These are phyloP conservation scores for Stomorhina lunata DNA, from an alignment of 2,888 invertebrate genomes.

Conservation along the genomic window DNA sequence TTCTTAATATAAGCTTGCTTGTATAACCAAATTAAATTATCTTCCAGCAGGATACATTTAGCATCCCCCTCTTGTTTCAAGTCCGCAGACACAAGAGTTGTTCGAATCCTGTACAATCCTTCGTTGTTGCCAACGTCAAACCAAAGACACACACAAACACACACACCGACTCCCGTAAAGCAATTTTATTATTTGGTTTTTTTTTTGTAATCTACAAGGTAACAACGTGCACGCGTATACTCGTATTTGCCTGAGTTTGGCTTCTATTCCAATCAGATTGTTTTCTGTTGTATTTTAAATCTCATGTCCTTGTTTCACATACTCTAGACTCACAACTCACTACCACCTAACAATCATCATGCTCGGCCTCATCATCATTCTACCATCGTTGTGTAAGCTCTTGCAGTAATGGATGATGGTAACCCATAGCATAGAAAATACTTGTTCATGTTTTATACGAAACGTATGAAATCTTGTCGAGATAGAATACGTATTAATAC, in stretches of 20 bases:
- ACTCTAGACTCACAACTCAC: not conserved
- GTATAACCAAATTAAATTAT: slow-evolving; percentile 80
- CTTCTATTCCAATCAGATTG: slow-evolving; percentile 78
- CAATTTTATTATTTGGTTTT: slow-evolving; percentile 55
- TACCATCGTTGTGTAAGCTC: slow-evolving; percentile 46
- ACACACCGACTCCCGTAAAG: not conserved
- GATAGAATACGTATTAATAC: slow-evolving; percentile 79
- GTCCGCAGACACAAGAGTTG: slow-evolving; percentile 3
- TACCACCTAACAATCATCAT: not conserved
- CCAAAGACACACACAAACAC: not conserved
- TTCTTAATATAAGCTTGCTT: slow-evolving; percentile 44
- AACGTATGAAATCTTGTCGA: slow-evolving; percentile 68
- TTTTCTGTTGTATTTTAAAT: slow-evolving; percentile 71
- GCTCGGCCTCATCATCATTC: slow-evolving; percentile 8
- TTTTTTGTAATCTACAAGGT: slow-evolving; percentile 43
- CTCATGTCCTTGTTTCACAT: slow-evolving; percentile 47
- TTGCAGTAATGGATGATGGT: not conserved
- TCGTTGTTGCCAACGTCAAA: not conserved
- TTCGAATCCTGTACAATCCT: slow-evolving; percentile 51
- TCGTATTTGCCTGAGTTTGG: slow-evolving; percentile 62
- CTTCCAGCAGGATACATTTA: slow-evolving; percentile 75
- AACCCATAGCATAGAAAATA: too few species aligned
- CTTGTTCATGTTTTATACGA: too few species aligned
- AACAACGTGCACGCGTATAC: too few species aligned
- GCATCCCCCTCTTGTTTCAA: slow-evolving; percentile 74